These are phyloP conservation scores for Cariama cristata DNA, from an alignment of 2,113 vertebrate genomes.

Conservation along the genomic window DNA sequence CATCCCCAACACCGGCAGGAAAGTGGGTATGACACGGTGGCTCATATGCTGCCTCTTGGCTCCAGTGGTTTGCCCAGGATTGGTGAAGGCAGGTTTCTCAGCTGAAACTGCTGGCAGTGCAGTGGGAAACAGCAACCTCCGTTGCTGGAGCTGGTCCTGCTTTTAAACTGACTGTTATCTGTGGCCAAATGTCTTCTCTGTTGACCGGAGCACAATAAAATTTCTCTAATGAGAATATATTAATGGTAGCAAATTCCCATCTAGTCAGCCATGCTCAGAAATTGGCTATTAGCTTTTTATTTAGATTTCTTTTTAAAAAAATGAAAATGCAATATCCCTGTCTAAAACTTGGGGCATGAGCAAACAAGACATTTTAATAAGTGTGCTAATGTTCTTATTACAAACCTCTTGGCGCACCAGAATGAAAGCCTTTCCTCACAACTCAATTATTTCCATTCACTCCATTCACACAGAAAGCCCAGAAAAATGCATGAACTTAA, in stretches of 20 bases:
- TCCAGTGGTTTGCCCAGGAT: not conserved
- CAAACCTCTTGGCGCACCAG: not conserved
- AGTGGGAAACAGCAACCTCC: not conserved
- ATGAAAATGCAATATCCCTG: not conserved
- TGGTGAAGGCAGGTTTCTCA: not conserved
- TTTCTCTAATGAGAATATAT: slow-evolving; percentile 36
- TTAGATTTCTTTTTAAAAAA: not conserved
- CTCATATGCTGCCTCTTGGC: not conserved
- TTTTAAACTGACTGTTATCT: not conserved
- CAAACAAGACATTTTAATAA: slow-evolving; percentile 62
- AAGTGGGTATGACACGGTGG: not conserved
- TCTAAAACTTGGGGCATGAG: not conserved
- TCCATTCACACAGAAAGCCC: not conserved
- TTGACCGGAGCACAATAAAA: not conserved
- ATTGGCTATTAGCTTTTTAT: slow-evolving; percentile 43
- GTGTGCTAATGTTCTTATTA: slow-evolving; percentile 35
- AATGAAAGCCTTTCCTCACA: not conserved
- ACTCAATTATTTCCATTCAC: slow-evolving; percentile 46
- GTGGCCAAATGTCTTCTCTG: not conserved
- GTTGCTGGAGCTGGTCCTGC: not conserved
- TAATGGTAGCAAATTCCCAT: slow-evolving; percentile 9
- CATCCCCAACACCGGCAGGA: not conserved
- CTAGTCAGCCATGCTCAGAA: slow-evolving; percentile 32
- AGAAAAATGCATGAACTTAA: slow-evolving; percentile 5
- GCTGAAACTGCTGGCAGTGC: not conserved